Evolutionary conservation across 2,888 invertebrate species (phyloP).

Genomic region (Mactromeris polynyma): DNA sequence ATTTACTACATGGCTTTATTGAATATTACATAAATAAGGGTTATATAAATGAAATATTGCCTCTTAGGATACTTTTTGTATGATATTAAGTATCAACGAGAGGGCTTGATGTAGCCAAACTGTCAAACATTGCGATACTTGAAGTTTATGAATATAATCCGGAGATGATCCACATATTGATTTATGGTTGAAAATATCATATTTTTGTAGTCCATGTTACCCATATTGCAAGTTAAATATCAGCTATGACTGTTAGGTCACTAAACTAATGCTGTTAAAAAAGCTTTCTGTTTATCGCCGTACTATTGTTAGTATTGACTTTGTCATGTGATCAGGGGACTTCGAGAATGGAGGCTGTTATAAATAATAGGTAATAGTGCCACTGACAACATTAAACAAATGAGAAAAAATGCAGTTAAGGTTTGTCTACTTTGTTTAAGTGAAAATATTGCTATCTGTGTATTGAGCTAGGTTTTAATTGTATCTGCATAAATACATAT

Average conservation of each 20-base stretch:
- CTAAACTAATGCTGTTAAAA: background rate
- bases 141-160: background rate
- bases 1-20: background rate
- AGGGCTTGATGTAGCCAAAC: background rate
- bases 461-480: too few relatives aligned
- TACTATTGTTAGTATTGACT: background rate
- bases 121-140: background rate
- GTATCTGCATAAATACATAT: too few relatives aligned
- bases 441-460: background rate
- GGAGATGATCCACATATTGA: background rate
- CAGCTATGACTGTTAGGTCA: background rate
- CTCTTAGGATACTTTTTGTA: background rate
- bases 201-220: background rate
- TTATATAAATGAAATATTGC: constrained; percentile 17
- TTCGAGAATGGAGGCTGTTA: background rate
- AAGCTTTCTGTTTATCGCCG: background rate
- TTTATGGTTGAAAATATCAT: background rate
- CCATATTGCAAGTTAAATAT: background rate
- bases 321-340: background rate
- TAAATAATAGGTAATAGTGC: background rate
- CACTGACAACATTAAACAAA: background rate
- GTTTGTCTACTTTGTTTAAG: background rate
- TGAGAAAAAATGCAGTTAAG: background rate
- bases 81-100: background rate
- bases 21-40: background rate